A percentile compares a stretch with the other conserved stretches of the same genome.
phyloP scores from a whole-genome alignment of 2,113 vertebrate genomes.

The Mobula hypostoma region DNA sequence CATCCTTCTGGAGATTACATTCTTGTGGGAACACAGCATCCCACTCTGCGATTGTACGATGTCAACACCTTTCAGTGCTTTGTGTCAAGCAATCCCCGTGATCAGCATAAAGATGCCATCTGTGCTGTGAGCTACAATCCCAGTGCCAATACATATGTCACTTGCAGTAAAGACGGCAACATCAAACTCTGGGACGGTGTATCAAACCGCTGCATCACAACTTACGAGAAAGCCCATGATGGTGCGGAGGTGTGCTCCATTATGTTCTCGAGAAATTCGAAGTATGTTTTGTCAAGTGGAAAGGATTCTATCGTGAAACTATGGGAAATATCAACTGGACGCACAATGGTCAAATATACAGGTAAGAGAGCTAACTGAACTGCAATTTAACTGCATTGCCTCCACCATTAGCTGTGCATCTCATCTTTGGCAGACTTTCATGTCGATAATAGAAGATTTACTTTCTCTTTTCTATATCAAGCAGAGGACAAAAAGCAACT shows the following conservation, averaged over 20 bases:
- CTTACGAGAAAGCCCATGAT: slow-evolving; percentile 89
- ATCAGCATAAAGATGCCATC: slow-evolving; percentile 94
- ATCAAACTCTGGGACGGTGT: slow-evolving; percentile 97
- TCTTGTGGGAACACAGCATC: slow-evolving; percentile 91
- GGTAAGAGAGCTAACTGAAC: slow-evolving; percentile 54
- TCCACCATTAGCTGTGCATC: no score
- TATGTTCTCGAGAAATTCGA: slow-evolving; percentile 95
- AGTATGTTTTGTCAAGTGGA: slow-evolving; percentile 92
- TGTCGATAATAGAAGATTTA: background rate
- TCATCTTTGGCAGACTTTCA: background rate
- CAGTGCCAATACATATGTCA: slow-evolving; percentile 87
- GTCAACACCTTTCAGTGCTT: slow-evolving; percentile 98
- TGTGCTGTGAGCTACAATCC: slow-evolving; percentile 87
- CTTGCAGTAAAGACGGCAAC: slow-evolving; percentile 92
- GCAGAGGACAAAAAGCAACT: no score
- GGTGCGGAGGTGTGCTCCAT: slow-evolving; percentile 94
- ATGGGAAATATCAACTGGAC: slow-evolving; percentile 95
- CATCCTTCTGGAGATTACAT: slow-evolving; percentile 94
- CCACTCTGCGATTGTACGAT: slow-evolving; percentile 88
- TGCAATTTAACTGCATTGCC: background rate
- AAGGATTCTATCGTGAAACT: slow-evolving; percentile 96
- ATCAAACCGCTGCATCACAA: slow-evolving; percentile 90
- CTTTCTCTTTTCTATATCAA: background rate
- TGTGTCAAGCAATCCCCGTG: slow-evolving; percentile 90
- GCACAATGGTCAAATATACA: slow-evolving; percentile 92